Evolutionary conservation across 2,797 vertebrate genomes (phyloP).

Genomic region (Dromococcyx pavoninus): DNA sequence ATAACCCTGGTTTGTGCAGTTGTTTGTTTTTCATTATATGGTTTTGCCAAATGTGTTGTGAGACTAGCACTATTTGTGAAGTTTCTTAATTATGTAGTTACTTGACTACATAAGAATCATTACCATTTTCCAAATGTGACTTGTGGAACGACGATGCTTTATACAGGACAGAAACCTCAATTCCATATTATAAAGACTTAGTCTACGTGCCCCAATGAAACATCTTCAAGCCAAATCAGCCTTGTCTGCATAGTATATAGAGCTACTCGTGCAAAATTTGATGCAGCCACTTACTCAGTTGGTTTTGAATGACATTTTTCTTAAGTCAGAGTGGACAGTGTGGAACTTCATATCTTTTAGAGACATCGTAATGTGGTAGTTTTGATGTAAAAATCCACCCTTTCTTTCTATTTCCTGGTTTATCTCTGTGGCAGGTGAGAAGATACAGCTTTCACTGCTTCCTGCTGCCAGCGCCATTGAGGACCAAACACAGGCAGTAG

Average conservation of each 20-base stretch:
- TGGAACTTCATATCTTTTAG: background rate
- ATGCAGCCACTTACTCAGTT: background rate
- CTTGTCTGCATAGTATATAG: background rate
- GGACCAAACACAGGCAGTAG: background rate
- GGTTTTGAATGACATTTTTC: background rate
- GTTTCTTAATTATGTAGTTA: background rate
- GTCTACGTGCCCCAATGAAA: background rate
- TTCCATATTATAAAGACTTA: background rate
- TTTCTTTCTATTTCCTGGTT: background rate
- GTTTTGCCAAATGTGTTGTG: background rate
- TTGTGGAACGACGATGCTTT: background rate
- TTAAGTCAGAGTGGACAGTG: background rate
- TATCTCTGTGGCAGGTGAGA: background rate
- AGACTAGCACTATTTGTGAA: background rate
- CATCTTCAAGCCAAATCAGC: background rate
- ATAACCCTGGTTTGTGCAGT: background rate
- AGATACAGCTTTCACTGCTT: background rate
- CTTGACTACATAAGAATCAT: background rate
- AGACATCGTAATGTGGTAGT: background rate
- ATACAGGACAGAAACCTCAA: background rate
- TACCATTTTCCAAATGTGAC: background rate
- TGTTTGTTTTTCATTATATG: background rate
- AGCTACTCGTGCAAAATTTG: background rate
- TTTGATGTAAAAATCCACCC: background rate
- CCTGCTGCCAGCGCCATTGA: background rate